phyloP scores from a whole-genome alignment of 1,140 invertebrate genomes.

The Hetaerina americana region DNA sequence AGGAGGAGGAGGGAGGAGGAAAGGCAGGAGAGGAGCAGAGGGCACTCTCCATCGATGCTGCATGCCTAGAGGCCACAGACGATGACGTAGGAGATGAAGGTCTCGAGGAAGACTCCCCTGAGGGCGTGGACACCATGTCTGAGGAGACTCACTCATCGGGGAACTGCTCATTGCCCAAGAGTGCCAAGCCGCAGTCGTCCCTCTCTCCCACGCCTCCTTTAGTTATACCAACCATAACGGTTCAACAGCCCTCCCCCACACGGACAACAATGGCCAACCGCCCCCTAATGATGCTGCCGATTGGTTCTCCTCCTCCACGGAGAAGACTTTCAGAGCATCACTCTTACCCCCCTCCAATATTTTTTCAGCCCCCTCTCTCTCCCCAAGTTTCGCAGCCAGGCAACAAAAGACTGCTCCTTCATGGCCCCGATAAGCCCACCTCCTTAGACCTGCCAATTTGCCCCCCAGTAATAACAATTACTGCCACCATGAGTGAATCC shows the following conservation, averaged over 20 bases:
- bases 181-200: conserved; percentile 17
- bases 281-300: conserved; percentile 25
- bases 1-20: neutral
- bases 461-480: conserved; percentile 58
- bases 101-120: neutral
- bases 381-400: conserved; percentile 23
- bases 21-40: neutral
- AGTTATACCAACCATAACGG: conserved; percentile 44
- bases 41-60: conserved; percentile 8
- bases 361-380: conserved; percentile 24
- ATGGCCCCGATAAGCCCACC: conserved; percentile 40
- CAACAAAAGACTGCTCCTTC: conserved; percentile 26
- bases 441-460: conserved; percentile 48
- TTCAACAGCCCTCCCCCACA: conserved; percentile 45
- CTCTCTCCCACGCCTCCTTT: conserved; percentile 30
- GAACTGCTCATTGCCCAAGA: neutral
- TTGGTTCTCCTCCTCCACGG: conserved; percentile 45
- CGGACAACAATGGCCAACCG: conserved; percentile 18
- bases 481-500: conserved; percentile 53
- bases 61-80: conserved; percentile 32
- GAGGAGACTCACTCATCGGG: neutral
- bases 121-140: neutral
- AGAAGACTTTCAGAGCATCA: conserved; percentile 15
- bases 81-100: conserved; percentile 26
- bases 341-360: conserved; percentile 1